phyloP scores from a whole-genome alignment of 2,797 vertebrate genomes.

The Micromesistius poutassou region DNA sequence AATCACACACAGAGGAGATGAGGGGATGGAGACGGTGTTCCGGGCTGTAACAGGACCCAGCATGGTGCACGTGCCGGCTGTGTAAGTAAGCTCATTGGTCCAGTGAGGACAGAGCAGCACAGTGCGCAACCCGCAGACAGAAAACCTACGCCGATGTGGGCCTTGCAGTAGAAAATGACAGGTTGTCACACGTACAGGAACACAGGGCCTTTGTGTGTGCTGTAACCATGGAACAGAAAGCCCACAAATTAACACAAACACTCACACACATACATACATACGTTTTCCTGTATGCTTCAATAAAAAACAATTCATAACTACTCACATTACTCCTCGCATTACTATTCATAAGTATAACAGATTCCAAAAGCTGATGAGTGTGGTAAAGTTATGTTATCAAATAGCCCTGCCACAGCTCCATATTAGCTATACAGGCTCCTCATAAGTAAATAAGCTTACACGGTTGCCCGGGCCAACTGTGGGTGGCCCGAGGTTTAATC shows the following conservation, averaged over 20 bases:
- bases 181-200: background rate
- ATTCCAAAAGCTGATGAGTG: background rate
- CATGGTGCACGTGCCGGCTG: constrained; percentile 50
- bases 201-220: background rate
- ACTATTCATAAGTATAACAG: background rate
- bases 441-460: background rate
- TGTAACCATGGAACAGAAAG: background rate
- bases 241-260: background rate
- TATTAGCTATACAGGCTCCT: background rate
- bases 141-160: constrained; percentile 15
- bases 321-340: too few relatives aligned
- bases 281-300: too few relatives aligned
- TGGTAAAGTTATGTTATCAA: background rate
- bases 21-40: constrained; percentile 43
- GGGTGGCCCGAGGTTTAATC: background rate
- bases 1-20: constrained; percentile 44
- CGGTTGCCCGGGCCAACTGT: background rate
- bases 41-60: constrained; percentile 61
- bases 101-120: constrained; percentile 28
- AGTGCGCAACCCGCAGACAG: constrained; percentile 24
- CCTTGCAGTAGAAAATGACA: constrained; percentile 10
- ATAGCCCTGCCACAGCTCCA: background rate
- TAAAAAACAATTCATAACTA: too few relatives aligned
- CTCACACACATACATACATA: too few relatives aligned
- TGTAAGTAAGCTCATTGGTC: constrained; percentile 61